Percentiles rank a stretch among this genome's conserved stretches.
Conservation (phyloP, 2,888 invertebrate genomes). For the Spodoptera exigua region DNA sequence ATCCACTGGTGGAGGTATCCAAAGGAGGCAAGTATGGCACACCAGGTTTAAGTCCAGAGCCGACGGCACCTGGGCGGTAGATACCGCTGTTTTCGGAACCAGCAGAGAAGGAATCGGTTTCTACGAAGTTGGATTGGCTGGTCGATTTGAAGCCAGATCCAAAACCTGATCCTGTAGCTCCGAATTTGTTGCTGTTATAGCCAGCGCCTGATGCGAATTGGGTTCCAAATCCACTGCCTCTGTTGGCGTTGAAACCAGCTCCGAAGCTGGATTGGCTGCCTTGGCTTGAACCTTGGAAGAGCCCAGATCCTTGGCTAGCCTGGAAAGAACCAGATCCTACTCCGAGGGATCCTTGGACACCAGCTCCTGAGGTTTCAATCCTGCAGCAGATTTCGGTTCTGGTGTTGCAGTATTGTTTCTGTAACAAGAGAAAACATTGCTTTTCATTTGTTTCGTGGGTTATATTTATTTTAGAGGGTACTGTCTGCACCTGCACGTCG, state of each 20-base stretch:
- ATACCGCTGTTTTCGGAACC: slow-evolving; percentile 75
- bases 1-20: slow-evolving; percentile 72
- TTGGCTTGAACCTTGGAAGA: slow-evolving; percentile 67
- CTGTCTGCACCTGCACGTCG: too few species aligned
- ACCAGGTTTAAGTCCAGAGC: slow-evolving; percentile 79
- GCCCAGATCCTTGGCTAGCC: slow-evolving; percentile 66
- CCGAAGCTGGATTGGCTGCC: slow-evolving; percentile 63
- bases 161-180: slow-evolving; percentile 39
- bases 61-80: slow-evolving; percentile 75
- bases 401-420: slow-evolving; percentile 86
- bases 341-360: slow-evolving; percentile 72
- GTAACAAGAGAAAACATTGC: slow-evolving; percentile 66
- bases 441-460: slow-evolving; percentile 9
- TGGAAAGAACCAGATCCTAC: slow-evolving; percentile 73
- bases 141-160: slow-evolving; percentile 71
- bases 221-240: slow-evolving; percentile 37
- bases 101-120: slow-evolving; percentile 77
- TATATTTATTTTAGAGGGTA: too few species aligned
- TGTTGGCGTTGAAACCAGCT: slow-evolving; percentile 14
- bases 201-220: slow-evolving; percentile 43
- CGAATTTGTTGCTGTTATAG: slow-evolving; percentile 45
- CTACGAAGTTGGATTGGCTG: slow-evolving; percentile 79
- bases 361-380: slow-evolving; percentile 74
- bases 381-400: slow-evolving; percentile 86
- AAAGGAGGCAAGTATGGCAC: slow-evolving; percentile 85